phyloP scores from a whole-genome alignment of 23 tunicate species.

The Ciona savignyi region DNA sequence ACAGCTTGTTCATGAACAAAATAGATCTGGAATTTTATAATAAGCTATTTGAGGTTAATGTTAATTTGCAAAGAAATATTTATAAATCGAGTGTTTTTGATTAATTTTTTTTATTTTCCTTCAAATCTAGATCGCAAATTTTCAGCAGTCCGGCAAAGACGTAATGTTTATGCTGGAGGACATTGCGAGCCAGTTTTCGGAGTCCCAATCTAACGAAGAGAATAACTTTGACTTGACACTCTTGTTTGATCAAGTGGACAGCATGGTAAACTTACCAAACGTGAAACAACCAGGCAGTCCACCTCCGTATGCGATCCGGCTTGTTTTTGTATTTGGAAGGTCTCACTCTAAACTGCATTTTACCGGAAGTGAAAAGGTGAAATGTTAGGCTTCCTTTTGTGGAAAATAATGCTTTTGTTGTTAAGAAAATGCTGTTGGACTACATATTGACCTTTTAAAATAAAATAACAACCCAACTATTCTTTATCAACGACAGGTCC shows the following conservation, averaged over 20 bases:
- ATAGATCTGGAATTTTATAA: too few relatives aligned
- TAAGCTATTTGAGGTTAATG: too few relatives aligned
- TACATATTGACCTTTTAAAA: too few relatives aligned
- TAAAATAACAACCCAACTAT: too few relatives aligned
- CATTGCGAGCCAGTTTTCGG: slow-evolving; percentile 5
- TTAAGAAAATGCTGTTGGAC: too few relatives aligned
- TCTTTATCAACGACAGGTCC: too few relatives aligned
- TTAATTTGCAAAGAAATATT: too few relatives aligned
- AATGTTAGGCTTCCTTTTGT: neutral
- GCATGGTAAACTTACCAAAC: slow-evolving; percentile 21
- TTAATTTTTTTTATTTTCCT: too few relatives aligned
- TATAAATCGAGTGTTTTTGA: too few relatives aligned
- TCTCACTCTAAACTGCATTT: slow-evolving; percentile 31
- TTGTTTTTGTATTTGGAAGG: slow-evolving; percentile 70
- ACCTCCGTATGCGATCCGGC: slow-evolving; percentile 3
- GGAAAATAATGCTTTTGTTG: too few relatives aligned
- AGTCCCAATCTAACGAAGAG: neutral
- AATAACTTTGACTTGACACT: slow-evolving; percentile 21
- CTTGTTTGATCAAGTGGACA: slow-evolving; percentile 20
- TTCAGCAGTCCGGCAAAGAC: slow-evolving; percentile 6
- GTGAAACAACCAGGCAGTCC: neutral
- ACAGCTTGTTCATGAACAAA: too few relatives aligned
- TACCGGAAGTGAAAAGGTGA: slow-evolving; percentile 19
- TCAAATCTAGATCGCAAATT: neutral
- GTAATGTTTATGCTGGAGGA: slow-evolving; percentile 47